Conservation (phyloP, 2,113 vertebrate species). For the Pygoscelis antarcticus region DNA sequence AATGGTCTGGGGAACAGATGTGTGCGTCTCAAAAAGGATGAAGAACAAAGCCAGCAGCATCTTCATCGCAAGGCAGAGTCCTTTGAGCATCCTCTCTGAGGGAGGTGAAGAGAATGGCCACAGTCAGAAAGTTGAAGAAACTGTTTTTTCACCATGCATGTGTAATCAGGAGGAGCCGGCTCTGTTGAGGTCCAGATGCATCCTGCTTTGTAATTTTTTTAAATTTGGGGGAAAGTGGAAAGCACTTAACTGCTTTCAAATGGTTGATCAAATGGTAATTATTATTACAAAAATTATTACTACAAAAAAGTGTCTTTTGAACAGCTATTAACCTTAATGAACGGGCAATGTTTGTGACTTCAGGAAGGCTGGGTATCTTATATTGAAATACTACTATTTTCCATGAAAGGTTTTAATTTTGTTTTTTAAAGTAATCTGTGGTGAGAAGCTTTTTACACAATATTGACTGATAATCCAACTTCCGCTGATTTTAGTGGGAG, state of each 20-base stretch:
- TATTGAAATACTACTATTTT: neutral
- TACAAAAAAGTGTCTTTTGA: neutral
- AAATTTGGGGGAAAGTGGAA: neutral
- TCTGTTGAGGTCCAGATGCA: neutral
- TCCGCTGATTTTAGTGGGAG: neutral
- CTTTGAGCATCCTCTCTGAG: neutral
- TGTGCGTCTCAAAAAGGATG: neutral
- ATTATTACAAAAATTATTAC: neutral
- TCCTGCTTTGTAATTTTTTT: neutral
- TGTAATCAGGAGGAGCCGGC: neutral
- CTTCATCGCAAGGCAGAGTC: constrained; percentile 32
- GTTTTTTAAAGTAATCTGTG: neutral
- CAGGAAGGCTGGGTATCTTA: neutral
- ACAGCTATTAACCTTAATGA: neutral
- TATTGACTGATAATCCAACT: neutral
- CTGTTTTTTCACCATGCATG: neutral
- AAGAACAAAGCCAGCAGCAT: neutral
- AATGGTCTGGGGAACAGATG: neutral
- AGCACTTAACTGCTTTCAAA: neutral
- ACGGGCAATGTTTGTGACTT: neutral
- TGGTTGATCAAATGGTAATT: neutral
- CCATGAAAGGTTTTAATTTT: neutral
- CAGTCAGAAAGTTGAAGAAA: neutral
- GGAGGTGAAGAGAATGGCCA: neutral
- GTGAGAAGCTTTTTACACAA: neutral